Evolutionary conservation across 2,888 invertebrate species (phyloP), one percentile per base, ranked within the genome.

Genomic region (Netelia inedita): DNA sequence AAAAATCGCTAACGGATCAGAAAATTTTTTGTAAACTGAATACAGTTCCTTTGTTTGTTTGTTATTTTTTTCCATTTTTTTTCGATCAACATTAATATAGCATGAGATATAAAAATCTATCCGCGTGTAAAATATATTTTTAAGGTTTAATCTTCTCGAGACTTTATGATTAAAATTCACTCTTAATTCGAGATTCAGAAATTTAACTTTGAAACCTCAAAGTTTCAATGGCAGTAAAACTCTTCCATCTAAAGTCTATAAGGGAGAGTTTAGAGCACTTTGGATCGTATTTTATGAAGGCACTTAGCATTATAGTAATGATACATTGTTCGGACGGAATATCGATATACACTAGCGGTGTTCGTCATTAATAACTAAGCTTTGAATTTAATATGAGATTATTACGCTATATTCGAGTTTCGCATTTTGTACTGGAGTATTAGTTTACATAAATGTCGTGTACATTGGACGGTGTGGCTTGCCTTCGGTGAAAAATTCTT

Each of bases 291-390:
- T 84, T 73, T 21, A 16, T 79, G 73, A 85, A 87, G 83, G 85
- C 87, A 87, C 87, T 86, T 86, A 72, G 69, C 73, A 35, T 35
- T 35, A 35, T 35, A 73, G 43, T 76, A 76, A 68, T 43, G 14
- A 28, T 76, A 66, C 1, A 21, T 43, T 65, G 55, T 82, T 75
- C 69, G 85, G 86, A 82, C 80, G 74, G 79, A 80, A 87, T 79
- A n/a, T 74, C 69, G 79, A 78, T 78, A 50, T 82, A 46, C 76
- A 61, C 82, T 85, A 86, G 3, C 10, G 79, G 71, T 80, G 72
- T 85, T 79, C 57, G 43, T 71, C 78, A 79, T 83, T 85, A 81
- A 85, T 74, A 46, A 23, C 41, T 69, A 68, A 23, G 16, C 10
- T 23, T 21, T 71, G 59, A 57, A 69, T 65, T 79, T 78, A 1